Conservation (phyloP, 2,113 vertebrate species). For the Tychaedon coryphoeus region DNA sequence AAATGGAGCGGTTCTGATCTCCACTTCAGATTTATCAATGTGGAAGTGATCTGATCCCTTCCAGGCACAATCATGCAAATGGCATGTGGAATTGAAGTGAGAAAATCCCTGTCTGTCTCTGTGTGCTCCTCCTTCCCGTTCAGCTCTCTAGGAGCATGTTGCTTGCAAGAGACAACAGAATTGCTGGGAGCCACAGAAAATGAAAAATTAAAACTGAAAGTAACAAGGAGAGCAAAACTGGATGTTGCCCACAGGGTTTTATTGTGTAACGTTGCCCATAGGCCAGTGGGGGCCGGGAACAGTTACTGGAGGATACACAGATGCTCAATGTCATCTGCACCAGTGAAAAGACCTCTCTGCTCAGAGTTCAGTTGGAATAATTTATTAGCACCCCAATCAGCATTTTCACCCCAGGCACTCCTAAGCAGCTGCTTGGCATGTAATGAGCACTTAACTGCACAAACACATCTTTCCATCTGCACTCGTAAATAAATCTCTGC, state of each 20-base stretch:
- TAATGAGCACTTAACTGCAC: neutral
- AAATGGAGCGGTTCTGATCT: neutral
- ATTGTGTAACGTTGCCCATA: neutral
- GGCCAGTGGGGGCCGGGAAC: neutral
- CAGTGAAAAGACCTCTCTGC: neutral
- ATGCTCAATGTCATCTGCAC: neutral
- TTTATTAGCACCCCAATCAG: neutral
- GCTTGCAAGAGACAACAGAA: neutral
- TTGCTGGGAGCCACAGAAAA: neutral
- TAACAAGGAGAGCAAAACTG: neutral
- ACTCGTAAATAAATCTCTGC: neutral
- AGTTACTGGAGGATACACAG: neutral
- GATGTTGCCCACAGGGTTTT: neutral
- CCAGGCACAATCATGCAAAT: neutral
- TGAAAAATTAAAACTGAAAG: neutral
- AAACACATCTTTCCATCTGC: neutral
- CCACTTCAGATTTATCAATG: neutral
- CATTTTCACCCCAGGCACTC: neutral
- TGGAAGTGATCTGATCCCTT: neutral
- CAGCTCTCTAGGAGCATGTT: neutral
- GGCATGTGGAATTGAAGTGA: neutral
- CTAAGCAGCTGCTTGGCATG: neutral
- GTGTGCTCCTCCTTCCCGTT: neutral
- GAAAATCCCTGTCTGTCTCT: neutral
- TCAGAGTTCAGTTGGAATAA: neutral